Base-by-base conservation (phyloP, 2,888 invertebrate species). In the Eupithecia insigniata region DNA sequence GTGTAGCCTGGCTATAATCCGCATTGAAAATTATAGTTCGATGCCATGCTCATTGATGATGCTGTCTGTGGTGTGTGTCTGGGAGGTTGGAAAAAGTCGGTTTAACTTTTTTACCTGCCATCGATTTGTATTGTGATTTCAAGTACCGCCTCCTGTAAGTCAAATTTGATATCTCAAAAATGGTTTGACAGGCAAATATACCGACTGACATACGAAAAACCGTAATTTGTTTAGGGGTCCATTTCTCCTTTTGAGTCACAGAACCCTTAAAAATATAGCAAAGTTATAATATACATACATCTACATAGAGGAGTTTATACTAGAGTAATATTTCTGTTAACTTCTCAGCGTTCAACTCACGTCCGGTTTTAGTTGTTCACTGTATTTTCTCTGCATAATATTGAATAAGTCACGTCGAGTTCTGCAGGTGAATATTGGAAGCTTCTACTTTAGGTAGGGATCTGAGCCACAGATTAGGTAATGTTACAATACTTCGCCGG, bases 301-400 rank as follows among this genome's bases (percentile, higher is more conserved):
- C n/a, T n/a, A 14, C 14, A 5, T 39, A 16, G 39, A 16, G 16
- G 5, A 39, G 16, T 16, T 16, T 39, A 39, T 16, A 5, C 39
- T 8, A 6, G 14, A 18, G 30, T 60, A 18, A 18, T 18, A 18
- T 60, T 60, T 60, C 30, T 30, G 30, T 18, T 58, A 55, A 30
- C 30, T 30, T 60, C 14, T 67, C 36, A 39, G 39, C 28, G 39
- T 39, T 58, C 70, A 70, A 28, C 39, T 55, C 70, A 70, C 70
- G 70, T 70, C n/a, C 58, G 3, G 28, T 64, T 55, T 62, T 70
- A 70, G 70, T 66, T 66, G 70, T 66, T 58, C 65, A 30, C 58
- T 30, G 68, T 68, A 70, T 66, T 66, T 39, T 58, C 70, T 58
- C 65, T 65, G 58, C 65, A 70, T 70, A 70, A 70, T 46, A 70